These are phyloP conservation scores for Struthio camelus DNA, from an alignment of 2,113 vertebrate genomes.

Conservation along the genomic window DNA sequence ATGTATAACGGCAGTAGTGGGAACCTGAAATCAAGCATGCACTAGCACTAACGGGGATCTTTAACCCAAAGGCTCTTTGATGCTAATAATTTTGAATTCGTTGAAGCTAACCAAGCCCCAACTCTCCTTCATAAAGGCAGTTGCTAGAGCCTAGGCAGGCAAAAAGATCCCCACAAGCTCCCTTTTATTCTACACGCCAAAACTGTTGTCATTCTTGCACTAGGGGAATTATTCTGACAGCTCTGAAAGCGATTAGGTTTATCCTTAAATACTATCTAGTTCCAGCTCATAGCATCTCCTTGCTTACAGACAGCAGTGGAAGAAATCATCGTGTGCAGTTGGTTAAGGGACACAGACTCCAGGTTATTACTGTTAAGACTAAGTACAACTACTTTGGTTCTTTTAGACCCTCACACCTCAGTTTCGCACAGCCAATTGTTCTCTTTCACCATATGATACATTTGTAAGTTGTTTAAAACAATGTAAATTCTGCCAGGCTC, in stretches of 20 bases:
- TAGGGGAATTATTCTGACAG: conserved; percentile 24
- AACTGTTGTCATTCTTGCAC: conserved; percentile 11
- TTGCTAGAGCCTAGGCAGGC: background rate
- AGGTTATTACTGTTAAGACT: background rate
- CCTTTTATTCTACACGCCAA: background rate
- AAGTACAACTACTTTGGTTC: background rate
- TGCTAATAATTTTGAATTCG: background rate
- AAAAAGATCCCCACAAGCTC: background rate
- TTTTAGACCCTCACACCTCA: background rate
- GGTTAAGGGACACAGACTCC: background rate
- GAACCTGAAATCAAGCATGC: background rate
- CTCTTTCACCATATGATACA: background rate
- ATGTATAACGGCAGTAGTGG: background rate
- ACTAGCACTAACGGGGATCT: background rate
- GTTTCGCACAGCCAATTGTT: background rate
- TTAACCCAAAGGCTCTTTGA: background rate
- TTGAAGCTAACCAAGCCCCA: background rate
- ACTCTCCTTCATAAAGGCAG: background rate
- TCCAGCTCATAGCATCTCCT: background rate
- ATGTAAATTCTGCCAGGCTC: background rate
- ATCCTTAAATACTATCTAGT: background rate
- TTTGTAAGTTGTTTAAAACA: background rate
- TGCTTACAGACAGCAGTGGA: background rate
- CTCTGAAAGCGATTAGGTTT: background rate
- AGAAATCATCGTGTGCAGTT: background rate